Percentiles rank a stretch among this genome's conserved stretches.
Conservation (phyloP, 2,888 invertebrate genomes). For the Ischnura elegans region DNA sequence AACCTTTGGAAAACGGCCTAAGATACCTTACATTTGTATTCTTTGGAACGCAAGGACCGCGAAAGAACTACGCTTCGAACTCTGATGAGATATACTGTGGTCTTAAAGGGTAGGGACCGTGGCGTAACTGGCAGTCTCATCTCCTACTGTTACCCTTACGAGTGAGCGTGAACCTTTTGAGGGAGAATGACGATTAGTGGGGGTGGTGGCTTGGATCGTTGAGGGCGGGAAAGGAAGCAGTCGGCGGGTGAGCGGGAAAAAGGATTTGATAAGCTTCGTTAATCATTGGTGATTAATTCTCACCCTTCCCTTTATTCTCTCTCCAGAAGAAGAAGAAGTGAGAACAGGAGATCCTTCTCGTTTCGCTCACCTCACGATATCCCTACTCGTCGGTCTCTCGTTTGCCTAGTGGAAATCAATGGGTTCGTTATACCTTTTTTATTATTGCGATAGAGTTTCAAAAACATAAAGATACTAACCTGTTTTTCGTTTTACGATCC, state of each 20-base stretch:
- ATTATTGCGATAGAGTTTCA: too few relatives aligned
- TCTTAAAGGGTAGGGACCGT: too few relatives aligned
- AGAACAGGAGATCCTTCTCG: background rate
- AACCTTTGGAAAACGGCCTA: too few relatives aligned
- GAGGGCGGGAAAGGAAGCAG: background rate
- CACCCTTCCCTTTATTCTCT: background rate
- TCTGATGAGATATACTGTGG: background rate
- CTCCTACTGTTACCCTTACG: too few relatives aligned
- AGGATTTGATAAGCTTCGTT: conserved; percentile 41
- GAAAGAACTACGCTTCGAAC: too few relatives aligned
- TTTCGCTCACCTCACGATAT: background rate
- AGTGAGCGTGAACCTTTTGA: too few relatives aligned
- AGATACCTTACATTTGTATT: too few relatives aligned
- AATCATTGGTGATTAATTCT: conserved; percentile 10
- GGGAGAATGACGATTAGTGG: background rate
- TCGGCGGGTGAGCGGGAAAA: background rate
- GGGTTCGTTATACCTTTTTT: too few relatives aligned
- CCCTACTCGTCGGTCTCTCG: background rate
- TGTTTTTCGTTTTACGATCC: too few relatives aligned
- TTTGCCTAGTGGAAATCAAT: background rate
- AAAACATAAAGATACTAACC: too few relatives aligned
- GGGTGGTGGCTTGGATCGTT: background rate
- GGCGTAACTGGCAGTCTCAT: too few relatives aligned
- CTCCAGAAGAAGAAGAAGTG: background rate
- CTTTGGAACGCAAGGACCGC: too few relatives aligned